A percentile compares a stretch with the other conserved stretches of the same genome.
Evolutionary conservation across 2,113 vertebrate genomes (phyloP).

Genomic region (Stigmatopora argus): DNA sequence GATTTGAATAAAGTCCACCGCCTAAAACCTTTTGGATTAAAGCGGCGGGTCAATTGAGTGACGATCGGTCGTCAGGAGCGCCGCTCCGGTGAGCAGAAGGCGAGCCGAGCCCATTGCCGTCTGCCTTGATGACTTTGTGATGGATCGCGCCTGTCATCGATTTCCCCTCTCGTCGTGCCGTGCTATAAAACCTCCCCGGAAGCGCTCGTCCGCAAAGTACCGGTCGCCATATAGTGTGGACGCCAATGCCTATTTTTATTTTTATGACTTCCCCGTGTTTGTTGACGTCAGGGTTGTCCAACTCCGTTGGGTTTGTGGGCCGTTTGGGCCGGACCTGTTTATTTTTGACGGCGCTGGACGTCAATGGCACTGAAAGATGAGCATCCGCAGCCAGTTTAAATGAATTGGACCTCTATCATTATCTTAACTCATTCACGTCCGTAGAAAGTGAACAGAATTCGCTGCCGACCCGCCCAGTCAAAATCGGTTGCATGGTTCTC

Average conservation of each 20-base stretch:
- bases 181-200: constrained; percentile 2
- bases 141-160: constrained; percentile 21
- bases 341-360: too few relatives aligned
- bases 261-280: constrained; percentile 37
- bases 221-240: constrained; percentile 5
- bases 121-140: constrained; percentile 37
- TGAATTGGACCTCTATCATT: too few relatives aligned
- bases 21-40: too few relatives aligned
- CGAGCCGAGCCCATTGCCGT: constrained; percentile 15
- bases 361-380: too few relatives aligned
- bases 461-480: too few relatives aligned
- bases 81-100: constrained; percentile 17
- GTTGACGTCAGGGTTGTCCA: constrained; percentile 21
- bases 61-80: constrained; percentile 13
- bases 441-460: too few relatives aligned
- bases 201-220: constrained; percentile 3
- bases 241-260: constrained; percentile 19
- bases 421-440: too few relatives aligned
- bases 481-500: too few relatives aligned
- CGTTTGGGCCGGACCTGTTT: too few relatives aligned
- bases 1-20: too few relatives aligned
- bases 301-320: too few relatives aligned
- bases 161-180: constrained; percentile 4
- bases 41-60: constrained; percentile 8
- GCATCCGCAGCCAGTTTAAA: too few relatives aligned